Conservation (phyloP, 1,140 invertebrate genomes). For the Drosophila miranda region DNA sequence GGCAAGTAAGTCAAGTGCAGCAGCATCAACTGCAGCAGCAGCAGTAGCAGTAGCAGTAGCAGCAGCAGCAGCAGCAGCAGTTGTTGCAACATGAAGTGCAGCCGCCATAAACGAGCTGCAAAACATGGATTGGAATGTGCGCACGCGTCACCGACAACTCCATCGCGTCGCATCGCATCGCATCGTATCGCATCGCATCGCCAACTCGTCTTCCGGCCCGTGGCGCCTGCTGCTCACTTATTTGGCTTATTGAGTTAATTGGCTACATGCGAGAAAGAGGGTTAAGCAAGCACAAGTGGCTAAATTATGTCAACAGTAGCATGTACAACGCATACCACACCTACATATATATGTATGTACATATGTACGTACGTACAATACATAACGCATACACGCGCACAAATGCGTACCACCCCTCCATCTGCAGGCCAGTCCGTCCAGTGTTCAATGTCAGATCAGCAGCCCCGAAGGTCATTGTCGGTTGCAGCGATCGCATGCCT, state of each 20-base stretch:
- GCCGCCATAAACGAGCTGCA: conserved; percentile 18
- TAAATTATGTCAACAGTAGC: conserved; percentile 27
- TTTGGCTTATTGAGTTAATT: conserved; percentile 73
- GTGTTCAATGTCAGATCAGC: conserved; percentile 73
- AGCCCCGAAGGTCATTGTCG: conserved; percentile 58
- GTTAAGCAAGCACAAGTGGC: conserved; percentile 37
- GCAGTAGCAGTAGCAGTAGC: conserved; percentile 5
- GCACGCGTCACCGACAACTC: conserved; percentile 63
- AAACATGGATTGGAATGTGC: conserved; percentile 50
- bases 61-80: conserved; percentile 45
- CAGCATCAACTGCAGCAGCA: conserved; percentile 17
- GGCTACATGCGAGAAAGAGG: conserved; percentile 49
- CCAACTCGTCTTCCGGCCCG: conserved; percentile 1
- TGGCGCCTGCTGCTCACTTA: conserved; percentile 33
- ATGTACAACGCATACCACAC: conserved; percentile 4
- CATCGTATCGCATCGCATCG: conserved; percentile 12
- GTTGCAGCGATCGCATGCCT: conserved; percentile 32
- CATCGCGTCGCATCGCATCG: conserved; percentile 11
- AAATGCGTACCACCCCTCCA: conserved; percentile 20
- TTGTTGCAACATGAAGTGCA: conserved; percentile 56
- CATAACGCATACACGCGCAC: neutral
- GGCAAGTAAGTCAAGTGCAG: conserved; percentile 77
- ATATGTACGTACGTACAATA: conserved; percentile 28
- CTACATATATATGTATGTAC: conserved; percentile 18
- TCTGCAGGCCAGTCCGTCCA: conserved; percentile 24